Evolutionary conservation across 2,888 invertebrate genomes (phyloP), one percentile per base, ranked within the genome.

Genomic region (Andrena haemorrhoa): DNA sequence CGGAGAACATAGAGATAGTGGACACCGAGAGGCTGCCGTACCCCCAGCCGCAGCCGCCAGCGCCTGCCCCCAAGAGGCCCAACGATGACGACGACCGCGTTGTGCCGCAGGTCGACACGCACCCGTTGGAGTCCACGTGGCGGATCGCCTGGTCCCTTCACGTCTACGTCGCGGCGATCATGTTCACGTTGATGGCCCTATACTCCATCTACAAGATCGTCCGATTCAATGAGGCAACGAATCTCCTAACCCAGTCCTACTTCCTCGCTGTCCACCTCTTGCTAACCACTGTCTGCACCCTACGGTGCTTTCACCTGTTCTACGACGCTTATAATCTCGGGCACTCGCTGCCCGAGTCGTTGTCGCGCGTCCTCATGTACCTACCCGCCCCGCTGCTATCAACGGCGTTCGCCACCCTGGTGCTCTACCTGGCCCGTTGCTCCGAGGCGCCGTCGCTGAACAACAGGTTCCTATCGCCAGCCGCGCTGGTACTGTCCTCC

Each of bases 241-340:
- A 98, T 94, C 95, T 98, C 81, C 96, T 98, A 89, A 97, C 97
- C 2, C 97, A 97, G 92, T 97, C 97, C 78, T 98, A 98, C 93
- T 98, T 98, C 93, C 95, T 98, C 33, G 97, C 97, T 51, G 95
- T 98, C 29, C 98, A 98, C 94, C 94, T 97, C 66, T 96, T 98
- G 87, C 94, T 98, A 74, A 97, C 98, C 10, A 95, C 97, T 12
- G 96, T 98, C 60, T 98, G 98, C 92, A 95, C 97, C 23, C 95
- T 97, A 91, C 95, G 98, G 68, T 97, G 98, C 89, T 97, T 98
- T 89, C 98, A 98, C 92, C 95, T 98, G 88, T 97, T 98, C 89
- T 97, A 98, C 92, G 98, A 98, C 94, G 98, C 98, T 0, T 98
- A 98, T 93, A 98, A 98, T 92, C 96, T 97, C n/a, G 96, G 96